These are phyloP conservation scores for Neodiprion pinetum DNA, from an alignment of 1,140 invertebrate genomes.

Conservation along the genomic window DNA sequence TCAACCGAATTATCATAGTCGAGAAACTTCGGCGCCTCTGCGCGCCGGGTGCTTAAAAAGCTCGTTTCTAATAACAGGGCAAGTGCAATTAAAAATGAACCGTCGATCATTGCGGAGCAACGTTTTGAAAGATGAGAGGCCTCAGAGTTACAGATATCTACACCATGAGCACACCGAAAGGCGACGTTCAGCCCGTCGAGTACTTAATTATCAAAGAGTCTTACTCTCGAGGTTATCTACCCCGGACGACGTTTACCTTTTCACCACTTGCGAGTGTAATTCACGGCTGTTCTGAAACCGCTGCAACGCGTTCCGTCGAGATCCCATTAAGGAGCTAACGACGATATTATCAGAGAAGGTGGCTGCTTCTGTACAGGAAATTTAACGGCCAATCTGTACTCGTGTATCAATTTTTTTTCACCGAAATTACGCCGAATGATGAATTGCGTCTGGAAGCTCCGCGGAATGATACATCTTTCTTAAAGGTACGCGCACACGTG, in stretches of 20 bases:
- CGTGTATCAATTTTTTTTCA: conserved; percentile 27
- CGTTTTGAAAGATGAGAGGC: not conserved
- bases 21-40: too few species aligned
- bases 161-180: too few species aligned
- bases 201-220: not conserved
- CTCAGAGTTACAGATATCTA: too few species aligned
- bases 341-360: conserved; percentile 37
- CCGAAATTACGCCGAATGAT: conserved; percentile 13
- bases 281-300: conserved; percentile 25
- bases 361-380: conserved; percentile 30
- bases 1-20: too few species aligned
- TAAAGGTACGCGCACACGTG: too few species aligned
- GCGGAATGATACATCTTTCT: not conserved
- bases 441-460: conserved; percentile 11
- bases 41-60: too few species aligned
- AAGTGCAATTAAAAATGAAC: not conserved
- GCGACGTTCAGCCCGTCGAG: too few species aligned
- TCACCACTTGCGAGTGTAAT: conserved; percentile 42
- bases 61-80: too few species aligned
- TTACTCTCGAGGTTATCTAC: conserved; percentile 1
- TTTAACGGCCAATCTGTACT: conserved; percentile 38
- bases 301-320: conserved; percentile 39
- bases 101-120: not conserved
- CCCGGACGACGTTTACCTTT: not conserved
- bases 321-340: conserved; percentile 43